Base-by-base conservation (phyloP, 2,113 vertebrate genomes). In the Apistogramma diplotaenia region DNA sequence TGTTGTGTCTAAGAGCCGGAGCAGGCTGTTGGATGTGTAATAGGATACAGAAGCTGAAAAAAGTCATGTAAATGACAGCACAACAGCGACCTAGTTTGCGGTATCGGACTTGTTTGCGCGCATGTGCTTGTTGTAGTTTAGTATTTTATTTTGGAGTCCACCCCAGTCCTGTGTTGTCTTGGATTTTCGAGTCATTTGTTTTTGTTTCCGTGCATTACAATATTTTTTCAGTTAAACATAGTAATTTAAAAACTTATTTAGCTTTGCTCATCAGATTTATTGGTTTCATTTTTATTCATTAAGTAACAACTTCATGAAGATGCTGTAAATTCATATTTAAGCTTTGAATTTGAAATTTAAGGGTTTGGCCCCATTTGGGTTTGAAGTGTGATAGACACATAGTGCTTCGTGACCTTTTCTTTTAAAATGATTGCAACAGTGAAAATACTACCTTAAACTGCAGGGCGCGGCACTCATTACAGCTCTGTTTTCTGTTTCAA, bases 401-500 rank as follows among this genome's bases (percentile, higher is more conserved):
- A 23, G 53, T 40, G 11, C 6, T 0, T 40, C 43, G 37, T 57
- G 8, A 74, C 21, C 72, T 5, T 18, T 7, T 65, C 19, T 62
- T 46, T 12, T 1, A 1, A 40, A 46, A 46, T 12, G 3, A 67
- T 67, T 37, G 31, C 0, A 6, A 70, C 25, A 40, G 54, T 31
- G 57, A 3, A 31, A 46, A n/a, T 21, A 58, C 73, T 5, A 33
- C 16, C 57, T 74, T 37, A 55, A 43, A 54, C 8, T 67, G 16
- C n/a, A 57, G 19, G 46, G 29, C 19, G 1, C 15, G 61, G 33
- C 51, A 11, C 10, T 62, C 18, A 18, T 25, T 58, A 51, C 23
- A 86, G 67, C 65, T 56, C n/a, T 73, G 37, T 72, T 78, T 75
- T 88, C 9, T 27, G 27, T 72, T 74, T 76, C 35, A 11, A 40